Evolutionary conservation across 2,888 invertebrate genomes (phyloP).

Genomic region (Cantharis rustica): DNA sequence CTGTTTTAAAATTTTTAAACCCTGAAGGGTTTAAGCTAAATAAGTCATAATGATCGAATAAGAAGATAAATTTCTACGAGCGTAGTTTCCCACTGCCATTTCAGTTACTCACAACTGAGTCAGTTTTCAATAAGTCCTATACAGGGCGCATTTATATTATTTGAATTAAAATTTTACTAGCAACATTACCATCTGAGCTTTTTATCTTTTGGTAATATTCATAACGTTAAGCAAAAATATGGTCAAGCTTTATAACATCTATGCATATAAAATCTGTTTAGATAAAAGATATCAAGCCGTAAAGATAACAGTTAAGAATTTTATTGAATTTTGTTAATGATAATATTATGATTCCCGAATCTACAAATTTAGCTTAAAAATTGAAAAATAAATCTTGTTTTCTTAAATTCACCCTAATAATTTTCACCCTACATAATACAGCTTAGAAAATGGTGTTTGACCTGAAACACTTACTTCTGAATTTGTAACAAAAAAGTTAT

Average conservation of each 20-base stretch:
- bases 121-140: neutral
- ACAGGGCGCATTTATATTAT: neutral
- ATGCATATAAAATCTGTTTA: neutral
- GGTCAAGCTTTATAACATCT: neutral
- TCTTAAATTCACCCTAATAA: neutral
- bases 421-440: neutral
- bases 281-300: neutral
- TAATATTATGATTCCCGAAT: neutral
- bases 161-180: too few species aligned
- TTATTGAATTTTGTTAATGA: neutral
- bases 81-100: neutral
- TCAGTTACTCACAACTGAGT: neutral
- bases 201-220: too few species aligned
- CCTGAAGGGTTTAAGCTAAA: neutral
- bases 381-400: neutral
- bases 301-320: neutral
- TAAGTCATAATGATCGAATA: neutral
- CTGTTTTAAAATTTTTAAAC: neutral
- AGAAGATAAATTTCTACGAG: neutral
- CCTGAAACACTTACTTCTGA: neutral
- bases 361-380: neutral
- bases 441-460: neutral
- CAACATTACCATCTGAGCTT: too few species aligned
- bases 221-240: neutral
- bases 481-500: neutral